These are phyloP conservation scores for Diploptera punctata DNA, from an alignment of 2,888 invertebrate species.

Conservation along the genomic window DNA sequence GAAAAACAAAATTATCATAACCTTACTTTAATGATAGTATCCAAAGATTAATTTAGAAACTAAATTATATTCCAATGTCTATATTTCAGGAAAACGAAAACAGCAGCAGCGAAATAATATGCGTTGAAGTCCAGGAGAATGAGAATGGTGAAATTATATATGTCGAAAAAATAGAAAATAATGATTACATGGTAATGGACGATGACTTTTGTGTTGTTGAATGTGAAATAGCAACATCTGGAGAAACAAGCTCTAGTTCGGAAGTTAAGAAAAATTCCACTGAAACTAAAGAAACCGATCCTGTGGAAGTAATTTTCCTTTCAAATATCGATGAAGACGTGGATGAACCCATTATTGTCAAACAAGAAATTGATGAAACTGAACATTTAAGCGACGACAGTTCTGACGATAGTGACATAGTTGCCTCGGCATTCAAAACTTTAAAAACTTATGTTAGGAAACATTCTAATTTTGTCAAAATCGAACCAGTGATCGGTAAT, in stretches of 20 bases:
- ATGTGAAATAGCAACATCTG: constrained; percentile 24
- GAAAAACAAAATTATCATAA: no score
- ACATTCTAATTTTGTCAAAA: neutral
- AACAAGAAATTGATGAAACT: neutral
- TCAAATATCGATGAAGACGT: neutral
- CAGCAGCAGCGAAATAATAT: constrained; percentile 6
- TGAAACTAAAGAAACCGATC: neutral
- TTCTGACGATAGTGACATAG: neutral
- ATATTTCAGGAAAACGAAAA: neutral
- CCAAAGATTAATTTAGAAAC: no score
- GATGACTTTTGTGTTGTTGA: constrained; percentile 20
- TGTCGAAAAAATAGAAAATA: constrained; percentile 9
- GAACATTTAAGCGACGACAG: neutral
- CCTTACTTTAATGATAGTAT: no score
- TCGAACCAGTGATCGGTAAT: neutral
- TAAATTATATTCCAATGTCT: no score
- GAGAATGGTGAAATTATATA: constrained; percentile 22
- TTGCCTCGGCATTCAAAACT: neutral
- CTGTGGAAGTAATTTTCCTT: constrained; percentile 13
- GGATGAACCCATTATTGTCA: neutral
- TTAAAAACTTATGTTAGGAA: constrained; percentile 5
- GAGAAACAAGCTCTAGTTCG: neutral
- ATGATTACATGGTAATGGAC: neutral
- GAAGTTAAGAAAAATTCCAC: neutral
- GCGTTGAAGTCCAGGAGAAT: constrained; percentile 20